Evolutionary conservation across 2,888 invertebrate genomes (phyloP).

Genomic region (Pelosia muscerda): DNA sequence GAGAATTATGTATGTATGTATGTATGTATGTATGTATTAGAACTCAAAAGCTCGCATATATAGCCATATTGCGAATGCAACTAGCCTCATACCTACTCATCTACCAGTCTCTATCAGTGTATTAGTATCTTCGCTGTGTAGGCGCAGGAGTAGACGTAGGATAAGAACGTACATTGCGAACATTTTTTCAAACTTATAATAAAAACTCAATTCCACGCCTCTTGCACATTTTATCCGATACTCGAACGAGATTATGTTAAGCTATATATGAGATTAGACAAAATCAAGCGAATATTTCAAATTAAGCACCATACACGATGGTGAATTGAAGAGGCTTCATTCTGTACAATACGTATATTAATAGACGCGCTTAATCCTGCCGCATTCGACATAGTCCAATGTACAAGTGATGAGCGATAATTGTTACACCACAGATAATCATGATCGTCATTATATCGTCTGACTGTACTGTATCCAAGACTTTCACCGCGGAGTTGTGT

Average conservation of each 20-base stretch:
- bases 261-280: conserved; percentile 28
- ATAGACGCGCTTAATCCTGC: conserved; percentile 68
- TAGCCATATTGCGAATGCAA: background rate
- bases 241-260: conserved; percentile 3
- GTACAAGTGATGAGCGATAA: conserved; percentile 14
- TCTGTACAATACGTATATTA: conserved; percentile 70
- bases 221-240: background rate
- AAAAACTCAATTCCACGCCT: background rate
- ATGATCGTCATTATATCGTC: too few species aligned
- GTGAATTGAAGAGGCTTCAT: conserved; percentile 68
- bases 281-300: conserved; percentile 57
- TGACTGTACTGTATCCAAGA: too few species aligned
- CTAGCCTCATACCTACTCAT: background rate
- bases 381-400: conserved; percentile 50
- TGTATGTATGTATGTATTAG: too few species aligned
- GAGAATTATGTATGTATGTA: too few species aligned
- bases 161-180: background rate
- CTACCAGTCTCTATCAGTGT: too few species aligned
- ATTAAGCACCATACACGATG: conserved; percentile 67
- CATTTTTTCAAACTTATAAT: background rate
- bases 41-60: background rate
- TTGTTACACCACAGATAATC: background rate
- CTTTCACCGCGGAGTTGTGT: too few species aligned
- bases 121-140: too few species aligned
- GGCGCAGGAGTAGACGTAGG: too few species aligned